These are phyloP conservation scores for Mantis religiosa DNA, from an alignment of 2,888 invertebrate species.

Conservation along the genomic window DNA sequence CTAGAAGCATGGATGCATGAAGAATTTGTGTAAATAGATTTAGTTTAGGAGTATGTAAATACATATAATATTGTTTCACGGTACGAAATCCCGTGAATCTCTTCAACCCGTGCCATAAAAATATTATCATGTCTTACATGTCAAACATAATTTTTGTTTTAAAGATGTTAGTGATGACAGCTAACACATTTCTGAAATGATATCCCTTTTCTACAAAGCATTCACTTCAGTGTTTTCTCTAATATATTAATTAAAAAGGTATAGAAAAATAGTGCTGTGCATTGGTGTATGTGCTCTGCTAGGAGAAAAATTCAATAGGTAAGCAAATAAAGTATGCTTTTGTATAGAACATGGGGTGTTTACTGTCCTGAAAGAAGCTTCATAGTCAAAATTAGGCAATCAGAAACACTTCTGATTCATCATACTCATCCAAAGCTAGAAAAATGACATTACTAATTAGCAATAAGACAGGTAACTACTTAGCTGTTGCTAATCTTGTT, in stretches of 20 bases:
- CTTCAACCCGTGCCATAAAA: constrained; percentile 30
- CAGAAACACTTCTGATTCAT: neutral
- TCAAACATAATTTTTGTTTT: neutral
- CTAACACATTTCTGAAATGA: neutral
- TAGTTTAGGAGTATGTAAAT: constrained; percentile 1
- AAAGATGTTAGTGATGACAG: neutral
- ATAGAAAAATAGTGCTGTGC: neutral
- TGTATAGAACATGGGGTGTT: neutral
- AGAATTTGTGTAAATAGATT: neutral
- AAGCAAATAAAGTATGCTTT: neutral
- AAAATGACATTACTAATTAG: neutral
- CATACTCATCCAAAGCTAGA: neutral
- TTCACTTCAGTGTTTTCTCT: neutral
- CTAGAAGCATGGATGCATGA: neutral
- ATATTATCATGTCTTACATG: neutral
- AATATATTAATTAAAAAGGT: neutral
- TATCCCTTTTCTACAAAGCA: neutral
- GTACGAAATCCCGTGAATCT: constrained; percentile 25
- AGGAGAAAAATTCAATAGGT: neutral
- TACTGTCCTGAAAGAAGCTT: neutral
- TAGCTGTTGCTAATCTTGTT: neutral
- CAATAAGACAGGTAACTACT: neutral
- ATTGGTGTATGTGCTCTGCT: neutral
- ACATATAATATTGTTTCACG: constrained; percentile 8
- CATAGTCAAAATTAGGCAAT: neutral